Percentiles rank a stretch among this genome's conserved stretches.
phyloP scores from a whole-genome alignment of 2,797 vertebrate species.

The Poecilia wingei region DNA sequence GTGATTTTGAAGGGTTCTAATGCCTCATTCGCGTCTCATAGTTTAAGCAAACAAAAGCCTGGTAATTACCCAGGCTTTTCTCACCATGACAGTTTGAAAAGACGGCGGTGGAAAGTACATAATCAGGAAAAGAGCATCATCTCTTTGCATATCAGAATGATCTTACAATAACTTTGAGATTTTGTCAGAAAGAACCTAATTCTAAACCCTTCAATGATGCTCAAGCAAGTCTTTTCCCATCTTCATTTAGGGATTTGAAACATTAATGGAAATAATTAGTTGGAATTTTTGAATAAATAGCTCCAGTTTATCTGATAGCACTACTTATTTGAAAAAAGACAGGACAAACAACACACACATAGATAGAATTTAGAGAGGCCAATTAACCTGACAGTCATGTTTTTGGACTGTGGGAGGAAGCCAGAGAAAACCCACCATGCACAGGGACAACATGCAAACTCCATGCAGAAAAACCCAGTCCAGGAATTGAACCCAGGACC shows the following conservation, averaged over 20 bases:
- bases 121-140: not conserved
- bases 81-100: not conserved
- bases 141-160: not conserved
- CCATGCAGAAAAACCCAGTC: too few species aligned
- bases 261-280: not conserved
- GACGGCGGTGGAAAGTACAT: too few species aligned
- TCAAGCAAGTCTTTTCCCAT: not conserved
- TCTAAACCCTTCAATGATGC: not conserved
- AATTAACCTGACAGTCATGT: too few species aligned
- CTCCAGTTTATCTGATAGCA: not conserved
- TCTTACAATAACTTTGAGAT: not conserved
- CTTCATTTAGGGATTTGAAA: not conserved
- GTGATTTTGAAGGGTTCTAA: not conserved
- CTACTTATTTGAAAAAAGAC: not conserved
- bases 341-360: too few species aligned
- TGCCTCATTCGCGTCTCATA: not conserved
- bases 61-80: not conserved
- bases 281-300: not conserved
- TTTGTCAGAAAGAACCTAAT: not conserved
- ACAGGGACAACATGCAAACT: too few species aligned
- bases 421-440: too few species aligned
- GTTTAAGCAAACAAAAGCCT: slow-evolving; percentile 1
- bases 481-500: too few species aligned
- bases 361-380: too few species aligned
- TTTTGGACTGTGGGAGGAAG: too few species aligned